phyloP scores from a whole-genome alignment of 2,888 invertebrate species.

The Meliscaeva auricollis region DNA sequence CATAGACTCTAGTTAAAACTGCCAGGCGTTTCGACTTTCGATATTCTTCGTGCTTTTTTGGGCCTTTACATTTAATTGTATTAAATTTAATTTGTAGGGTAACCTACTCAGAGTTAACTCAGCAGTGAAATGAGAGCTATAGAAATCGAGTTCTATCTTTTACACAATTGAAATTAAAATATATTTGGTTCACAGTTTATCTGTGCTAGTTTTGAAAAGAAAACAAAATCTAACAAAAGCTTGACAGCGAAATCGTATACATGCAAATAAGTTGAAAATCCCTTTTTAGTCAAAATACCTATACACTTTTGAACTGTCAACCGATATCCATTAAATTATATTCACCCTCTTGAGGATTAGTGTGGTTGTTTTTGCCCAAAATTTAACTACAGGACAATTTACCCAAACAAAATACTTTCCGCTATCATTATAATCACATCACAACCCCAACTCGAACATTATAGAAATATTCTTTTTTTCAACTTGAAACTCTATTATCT shows the following conservation, averaged over 20 bases:
- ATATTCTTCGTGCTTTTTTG: too few species aligned
- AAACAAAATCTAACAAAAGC: not conserved
- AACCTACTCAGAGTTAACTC: too few species aligned
- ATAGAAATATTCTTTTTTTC: slow-evolving; percentile 63
- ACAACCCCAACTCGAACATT: slow-evolving; percentile 67
- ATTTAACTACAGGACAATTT: slow-evolving; percentile 38
- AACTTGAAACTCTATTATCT: slow-evolving; percentile 74
- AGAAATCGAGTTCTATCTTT: too few species aligned
- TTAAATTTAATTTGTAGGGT: too few species aligned
- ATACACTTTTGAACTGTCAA: slow-evolving; percentile 15
- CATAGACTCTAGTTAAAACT: too few species aligned
- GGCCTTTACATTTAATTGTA: too few species aligned
- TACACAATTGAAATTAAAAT: too few species aligned
- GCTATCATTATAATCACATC: slow-evolving; percentile 76
- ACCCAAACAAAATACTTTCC: slow-evolving; percentile 49
- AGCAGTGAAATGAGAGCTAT: too few species aligned
- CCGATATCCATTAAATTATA: slow-evolving; percentile 43
- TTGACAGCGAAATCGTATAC: not conserved
- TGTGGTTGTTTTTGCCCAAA: not conserved
- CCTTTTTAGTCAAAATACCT: not conserved
- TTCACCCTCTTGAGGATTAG: slow-evolving; percentile 54
- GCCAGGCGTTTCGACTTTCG: too few species aligned
- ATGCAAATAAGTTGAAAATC: not conserved
- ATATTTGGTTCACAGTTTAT: too few species aligned
- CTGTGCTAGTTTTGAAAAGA: not conserved